A percentile compares a stretch with the other conserved stretches of the same genome.
phyloP scores from a whole-genome alignment of 1,140 invertebrate genomes.

The Penaeus indicus region DNA sequence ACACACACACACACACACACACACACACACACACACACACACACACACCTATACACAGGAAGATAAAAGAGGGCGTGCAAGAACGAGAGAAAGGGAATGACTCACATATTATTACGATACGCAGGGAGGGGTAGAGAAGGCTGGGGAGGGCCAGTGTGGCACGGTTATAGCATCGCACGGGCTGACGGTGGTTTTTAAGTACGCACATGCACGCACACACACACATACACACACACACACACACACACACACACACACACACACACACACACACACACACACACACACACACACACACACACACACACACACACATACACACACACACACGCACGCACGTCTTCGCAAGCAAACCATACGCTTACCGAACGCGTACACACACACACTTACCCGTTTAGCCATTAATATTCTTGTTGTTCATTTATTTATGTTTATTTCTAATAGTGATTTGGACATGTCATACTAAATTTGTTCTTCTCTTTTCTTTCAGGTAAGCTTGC shows the following conservation, averaged over 20 bases:
- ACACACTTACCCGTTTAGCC: neutral
- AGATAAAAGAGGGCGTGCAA: neutral
- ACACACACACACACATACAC: neutral
- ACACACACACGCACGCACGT: neutral
- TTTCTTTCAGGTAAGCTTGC: no score
- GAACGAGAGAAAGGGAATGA: conserved; percentile 30
- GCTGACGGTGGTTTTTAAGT: neutral
- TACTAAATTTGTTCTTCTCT: no score
- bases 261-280: no score
- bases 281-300: neutral
- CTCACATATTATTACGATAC: conserved; percentile 63
- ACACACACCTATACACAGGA: neutral
- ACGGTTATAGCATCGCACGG: neutral
- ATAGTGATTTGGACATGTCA: no score
- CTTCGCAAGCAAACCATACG: neutral
- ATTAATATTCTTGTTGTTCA: neutral
- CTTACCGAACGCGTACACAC: neutral
- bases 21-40: neutral
- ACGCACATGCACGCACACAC: no score
- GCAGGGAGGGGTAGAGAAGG: conserved; percentile 55
- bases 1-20: neutral
- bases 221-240: no score
- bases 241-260: no score
- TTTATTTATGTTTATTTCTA: no score
- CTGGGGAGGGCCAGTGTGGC: conserved; percentile 23